Base-by-base conservation (phyloP, 2,113 vertebrate species). In the Psittacus erithacus region DNA sequence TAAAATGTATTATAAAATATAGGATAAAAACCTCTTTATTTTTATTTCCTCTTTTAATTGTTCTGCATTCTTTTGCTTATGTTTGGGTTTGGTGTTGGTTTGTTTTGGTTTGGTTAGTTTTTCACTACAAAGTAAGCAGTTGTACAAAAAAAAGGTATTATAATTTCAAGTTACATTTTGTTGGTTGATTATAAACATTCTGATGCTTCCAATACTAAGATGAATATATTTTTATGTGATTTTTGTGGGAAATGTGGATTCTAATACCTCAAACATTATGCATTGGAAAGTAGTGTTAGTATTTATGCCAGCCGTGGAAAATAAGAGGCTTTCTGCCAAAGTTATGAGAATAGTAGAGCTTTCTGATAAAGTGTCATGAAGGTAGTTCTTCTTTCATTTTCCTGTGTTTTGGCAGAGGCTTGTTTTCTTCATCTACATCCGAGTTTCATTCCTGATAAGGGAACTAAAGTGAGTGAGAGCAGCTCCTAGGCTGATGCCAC, bases 11-110 rank as follows among this genome's bases (percentile, higher is more conserved):
- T 60, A 33, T 33, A 59, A 67, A 46, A 31, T 55, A 35, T 9
- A 11, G 25, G 11, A 3, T 8, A 11, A 7, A 4, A 31, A 4
- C 6, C 6, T 0, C 0, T 28, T 44, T 63, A 46, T 52, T 46
- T 13, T 27, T 74, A 24, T 25, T 74, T 33, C 44, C 14, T 39
- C 28, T 49, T 49, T 50, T 25, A 70, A 33, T 46, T 31, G 7
- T 24, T 65, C 13, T 46, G 17, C 69, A 27, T 60, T 46, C 5
- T n/a, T 88, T 63, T 44, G 10, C 19, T 44, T 18, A 35, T 31
- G 29, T 17, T 29, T 22, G 57, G 57, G 57, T 59, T 59, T n/a
- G 57, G 20, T n/a, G 57, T 23, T 59, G 57, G 33, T 38, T 62
- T 33, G 18, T 12, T 57, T 57, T n/a, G 57, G 33, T 38, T 62